Conservation (phyloP, 2,888 invertebrate species). For the Agonopterix arenella region DNA sequence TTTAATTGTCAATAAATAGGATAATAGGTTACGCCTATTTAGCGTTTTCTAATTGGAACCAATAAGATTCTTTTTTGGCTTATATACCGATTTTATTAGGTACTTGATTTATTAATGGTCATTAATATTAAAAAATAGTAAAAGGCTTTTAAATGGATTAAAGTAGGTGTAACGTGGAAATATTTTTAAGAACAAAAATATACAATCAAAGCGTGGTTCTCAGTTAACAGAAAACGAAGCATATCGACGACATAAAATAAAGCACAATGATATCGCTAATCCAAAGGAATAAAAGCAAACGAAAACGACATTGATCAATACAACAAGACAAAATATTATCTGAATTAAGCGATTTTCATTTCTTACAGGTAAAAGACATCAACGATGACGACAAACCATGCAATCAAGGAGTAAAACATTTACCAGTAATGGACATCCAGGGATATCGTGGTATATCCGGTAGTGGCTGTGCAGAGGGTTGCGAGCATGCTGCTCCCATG, state of each 20-base stretch:
- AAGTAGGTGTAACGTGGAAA: too few species aligned
- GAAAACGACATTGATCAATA: neutral
- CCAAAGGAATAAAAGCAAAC: slow-evolving; percentile 5
- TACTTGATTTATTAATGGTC: too few species aligned
- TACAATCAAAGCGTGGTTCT: too few species aligned
- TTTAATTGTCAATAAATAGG: slow-evolving; percentile 24
- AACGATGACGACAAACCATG: slow-evolving; percentile 30
- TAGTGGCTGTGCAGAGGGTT: slow-evolving; percentile 90
- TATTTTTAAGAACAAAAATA: too few species aligned
- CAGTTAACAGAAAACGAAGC: too few species aligned
- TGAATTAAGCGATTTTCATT: slow-evolving; percentile 10
- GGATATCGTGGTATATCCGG: slow-evolving; percentile 96
- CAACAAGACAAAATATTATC: slow-evolving; percentile 6
- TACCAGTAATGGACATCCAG: slow-evolving; percentile 98
- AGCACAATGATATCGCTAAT: neutral
- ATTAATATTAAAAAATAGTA: too few species aligned
- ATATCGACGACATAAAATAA: too few species aligned
- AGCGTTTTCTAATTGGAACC: neutral
- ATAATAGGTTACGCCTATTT: slow-evolving; percentile 6
- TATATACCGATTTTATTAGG: too few species aligned
- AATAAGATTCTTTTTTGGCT: neutral
- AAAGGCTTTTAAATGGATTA: too few species aligned
- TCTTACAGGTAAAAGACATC: slow-evolving; percentile 23
- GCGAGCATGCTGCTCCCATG: slow-evolving; percentile 88
- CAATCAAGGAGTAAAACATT: slow-evolving; percentile 65